These are phyloP conservation scores for Helicorthomorpha holstii DNA, from an alignment of 1,140 invertebrate species.

Conservation along the genomic window DNA sequence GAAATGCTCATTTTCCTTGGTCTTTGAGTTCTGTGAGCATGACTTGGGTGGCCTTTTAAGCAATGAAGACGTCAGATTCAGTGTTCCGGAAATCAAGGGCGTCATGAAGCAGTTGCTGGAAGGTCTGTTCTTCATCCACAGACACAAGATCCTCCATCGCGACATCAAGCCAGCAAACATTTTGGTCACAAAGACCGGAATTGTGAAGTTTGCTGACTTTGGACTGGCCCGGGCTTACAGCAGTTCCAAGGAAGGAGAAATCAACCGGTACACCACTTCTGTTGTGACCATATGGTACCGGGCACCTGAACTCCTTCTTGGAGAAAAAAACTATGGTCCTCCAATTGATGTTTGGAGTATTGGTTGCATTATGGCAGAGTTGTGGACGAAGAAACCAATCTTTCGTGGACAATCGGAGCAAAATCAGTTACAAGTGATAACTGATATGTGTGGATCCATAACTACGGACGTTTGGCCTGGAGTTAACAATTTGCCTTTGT, in stretches of 20 bases:
- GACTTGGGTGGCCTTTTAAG: background rate
- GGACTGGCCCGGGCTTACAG: conserved; percentile 1
- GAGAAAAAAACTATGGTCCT: background rate
- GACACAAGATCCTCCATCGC: conserved; percentile 22
- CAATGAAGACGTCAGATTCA: background rate
- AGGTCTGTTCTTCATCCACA: background rate
- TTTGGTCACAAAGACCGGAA: conserved; percentile 31
- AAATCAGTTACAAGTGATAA: background rate
- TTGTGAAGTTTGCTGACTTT: conserved; percentile 10
- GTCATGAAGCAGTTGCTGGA: background rate
- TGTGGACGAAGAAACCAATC: background rate
- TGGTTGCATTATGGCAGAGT: background rate
- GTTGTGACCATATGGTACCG: background rate
- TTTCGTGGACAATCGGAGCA: background rate
- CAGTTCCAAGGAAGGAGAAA: too few species aligned
- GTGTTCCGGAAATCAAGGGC: background rate
- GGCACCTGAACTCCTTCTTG: background rate
- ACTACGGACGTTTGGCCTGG: background rate
- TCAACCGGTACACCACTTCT: background rate
- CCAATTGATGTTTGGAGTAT: background rate
- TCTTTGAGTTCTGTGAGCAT: background rate
- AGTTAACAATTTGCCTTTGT: background rate
- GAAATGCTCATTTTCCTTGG: background rate
- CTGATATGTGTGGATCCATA: background rate
- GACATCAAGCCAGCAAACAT: conserved; percentile 41